phyloP scores from a whole-genome alignment of 2,113 vertebrate genomes.

The Archilochus colubris region DNA sequence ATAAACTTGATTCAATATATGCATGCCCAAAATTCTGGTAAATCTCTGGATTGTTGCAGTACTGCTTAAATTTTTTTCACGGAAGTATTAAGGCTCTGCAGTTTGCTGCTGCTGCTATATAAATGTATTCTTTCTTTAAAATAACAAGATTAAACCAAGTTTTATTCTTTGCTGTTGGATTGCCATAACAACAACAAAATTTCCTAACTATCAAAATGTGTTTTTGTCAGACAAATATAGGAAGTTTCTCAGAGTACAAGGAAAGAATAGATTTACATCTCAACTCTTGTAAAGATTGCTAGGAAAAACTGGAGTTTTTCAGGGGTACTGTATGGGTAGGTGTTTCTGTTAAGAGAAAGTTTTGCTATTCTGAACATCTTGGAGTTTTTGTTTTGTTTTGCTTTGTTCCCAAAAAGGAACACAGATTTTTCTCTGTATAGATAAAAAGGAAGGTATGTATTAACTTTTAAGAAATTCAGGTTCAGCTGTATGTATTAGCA shows the following conservation, averaged over 20 bases:
- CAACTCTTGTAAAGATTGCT: neutral
- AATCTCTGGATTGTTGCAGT: neutral
- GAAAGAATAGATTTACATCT: neutral
- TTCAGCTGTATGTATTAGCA: neutral
- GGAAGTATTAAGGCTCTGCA: neutral
- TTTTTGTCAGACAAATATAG: neutral
- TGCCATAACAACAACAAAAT: neutral
- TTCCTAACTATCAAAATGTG: neutral
- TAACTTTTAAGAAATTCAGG: neutral
- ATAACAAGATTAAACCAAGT: neutral
- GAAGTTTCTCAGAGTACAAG: neutral
- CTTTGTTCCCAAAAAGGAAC: neutral
- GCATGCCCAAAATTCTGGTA: neutral
- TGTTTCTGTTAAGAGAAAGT: neutral
- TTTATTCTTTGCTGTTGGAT: neutral
- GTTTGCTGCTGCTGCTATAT: neutral
- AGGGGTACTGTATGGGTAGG: neutral
- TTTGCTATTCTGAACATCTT: neutral
- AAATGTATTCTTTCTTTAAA: neutral
- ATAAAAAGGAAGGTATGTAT: neutral
- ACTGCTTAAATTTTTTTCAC: neutral
- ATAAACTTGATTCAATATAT: neutral
- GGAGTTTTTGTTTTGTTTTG: neutral
- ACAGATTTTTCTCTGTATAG: neutral
- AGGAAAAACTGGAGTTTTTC: neutral